Percentiles rank a stretch among this genome's conserved stretches.
These are phyloP conservation scores for Saccopteryx leptura DNA, from an alignment of 2,113 vertebrate genomes.

Conservation along the genomic window DNA sequence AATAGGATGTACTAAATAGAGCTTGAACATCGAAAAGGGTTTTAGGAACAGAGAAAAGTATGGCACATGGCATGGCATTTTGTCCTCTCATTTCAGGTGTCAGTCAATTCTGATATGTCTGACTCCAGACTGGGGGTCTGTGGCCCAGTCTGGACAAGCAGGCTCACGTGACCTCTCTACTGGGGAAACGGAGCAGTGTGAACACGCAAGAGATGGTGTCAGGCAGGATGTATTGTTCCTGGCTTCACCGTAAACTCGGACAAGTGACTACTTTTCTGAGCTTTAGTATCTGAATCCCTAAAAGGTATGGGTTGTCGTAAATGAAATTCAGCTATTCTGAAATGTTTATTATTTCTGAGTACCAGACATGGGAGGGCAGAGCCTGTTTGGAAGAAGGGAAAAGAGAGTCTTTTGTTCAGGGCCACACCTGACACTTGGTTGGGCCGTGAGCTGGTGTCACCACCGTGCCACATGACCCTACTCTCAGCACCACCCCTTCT, in stretches of 20 bases:
- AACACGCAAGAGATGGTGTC: not conserved
- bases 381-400: not conserved
- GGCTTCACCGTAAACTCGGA: not conserved
- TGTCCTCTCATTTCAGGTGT: not conserved
- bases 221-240: not conserved
- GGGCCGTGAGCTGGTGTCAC: not conserved
- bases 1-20: not conserved
- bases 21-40: not conserved
- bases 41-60: not conserved
- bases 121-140: not conserved
- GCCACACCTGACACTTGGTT: not conserved
- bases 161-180: rapidly evolving
- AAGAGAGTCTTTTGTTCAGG: not conserved
- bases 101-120: not conserved
- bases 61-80: rapidly evolving
- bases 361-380: not conserved
- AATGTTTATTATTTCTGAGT: not conserved
- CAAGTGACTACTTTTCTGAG: not conserved
- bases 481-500: not conserved
- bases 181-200: too few relatives aligned
- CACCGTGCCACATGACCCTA: too few relatives aligned
- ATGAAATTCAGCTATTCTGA: not conserved
- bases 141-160: not conserved
- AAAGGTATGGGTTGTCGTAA: not conserved
- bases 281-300: not conserved